Percentiles rank a stretch among this genome's conserved stretches.
Conservation (phyloP, 2,113 vertebrate genomes). For the Tyto alba region DNA sequence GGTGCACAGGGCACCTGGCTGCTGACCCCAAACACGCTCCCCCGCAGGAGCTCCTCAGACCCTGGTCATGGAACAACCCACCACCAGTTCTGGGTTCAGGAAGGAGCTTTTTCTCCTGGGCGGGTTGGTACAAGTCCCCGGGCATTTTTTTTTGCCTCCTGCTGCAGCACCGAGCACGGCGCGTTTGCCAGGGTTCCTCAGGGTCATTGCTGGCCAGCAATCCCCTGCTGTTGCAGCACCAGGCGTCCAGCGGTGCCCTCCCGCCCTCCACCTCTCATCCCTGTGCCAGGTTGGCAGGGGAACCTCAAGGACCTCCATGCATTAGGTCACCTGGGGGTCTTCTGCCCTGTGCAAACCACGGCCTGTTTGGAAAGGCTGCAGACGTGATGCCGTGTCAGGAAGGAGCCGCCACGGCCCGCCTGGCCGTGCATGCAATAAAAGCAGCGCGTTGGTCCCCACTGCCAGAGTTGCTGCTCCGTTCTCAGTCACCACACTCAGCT, state of each 20-base stretch:
- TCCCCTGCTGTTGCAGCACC: neutral
- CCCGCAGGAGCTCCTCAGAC: too few relatives aligned
- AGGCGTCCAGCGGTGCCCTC: neutral
- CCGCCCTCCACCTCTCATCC: neutral
- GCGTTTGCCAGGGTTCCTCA: neutral
- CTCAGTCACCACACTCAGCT: neutral
- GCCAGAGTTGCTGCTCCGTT: neutral
- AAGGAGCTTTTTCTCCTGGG: neutral
- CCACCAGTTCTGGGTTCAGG: neutral
- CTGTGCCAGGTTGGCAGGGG: neutral
- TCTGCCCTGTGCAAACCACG: neutral
- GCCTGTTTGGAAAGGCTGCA: neutral
- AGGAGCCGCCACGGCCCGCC: too few relatives aligned
- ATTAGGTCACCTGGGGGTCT: neutral
- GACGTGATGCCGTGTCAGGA: too few relatives aligned
- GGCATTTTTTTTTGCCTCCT: neutral
- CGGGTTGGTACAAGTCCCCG: rapidly evolving
- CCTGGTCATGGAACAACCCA: neutral
- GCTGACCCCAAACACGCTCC: too few relatives aligned
- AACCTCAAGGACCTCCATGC: too few relatives aligned
- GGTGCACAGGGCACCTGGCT: too few relatives aligned
- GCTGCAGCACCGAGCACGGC: neutral
- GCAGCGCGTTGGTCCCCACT: neutral
- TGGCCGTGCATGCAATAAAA: neutral
- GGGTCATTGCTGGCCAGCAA: neutral